phyloP scores from a whole-genome alignment of 2,113 vertebrate genomes.

The Tragulus kanchil region DNA sequence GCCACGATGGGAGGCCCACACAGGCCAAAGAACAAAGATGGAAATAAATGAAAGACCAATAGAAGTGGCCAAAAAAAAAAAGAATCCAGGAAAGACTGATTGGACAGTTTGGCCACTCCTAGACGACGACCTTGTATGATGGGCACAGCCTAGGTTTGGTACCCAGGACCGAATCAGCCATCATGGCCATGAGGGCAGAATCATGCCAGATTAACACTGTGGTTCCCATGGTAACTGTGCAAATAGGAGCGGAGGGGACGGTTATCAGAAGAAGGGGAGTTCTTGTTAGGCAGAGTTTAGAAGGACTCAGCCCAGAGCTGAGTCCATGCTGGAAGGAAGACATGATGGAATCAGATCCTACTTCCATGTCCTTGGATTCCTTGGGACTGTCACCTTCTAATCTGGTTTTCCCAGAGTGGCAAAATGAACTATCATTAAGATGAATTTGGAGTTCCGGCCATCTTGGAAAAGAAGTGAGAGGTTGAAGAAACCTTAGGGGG shows the following conservation, averaged over 20 bases:
- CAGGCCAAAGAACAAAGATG: too few relatives aligned
- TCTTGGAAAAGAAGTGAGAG: not conserved
- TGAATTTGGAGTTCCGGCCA: not conserved
- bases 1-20: too few relatives aligned
- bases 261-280: not conserved
- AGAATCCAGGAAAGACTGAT: not conserved
- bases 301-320: not conserved
- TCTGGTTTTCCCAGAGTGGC: not conserved
- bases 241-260: not conserved
- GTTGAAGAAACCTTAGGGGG: not conserved
- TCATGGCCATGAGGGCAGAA: not conserved
- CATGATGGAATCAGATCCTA: not conserved
- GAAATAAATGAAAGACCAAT: too few relatives aligned
- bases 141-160: not conserved
- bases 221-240: not conserved
- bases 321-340: not conserved
- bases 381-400: not conserved
- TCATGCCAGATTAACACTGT: not conserved
- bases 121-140: not conserved
- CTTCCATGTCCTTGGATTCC: not conserved
- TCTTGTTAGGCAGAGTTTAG: not conserved
- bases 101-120: not conserved
- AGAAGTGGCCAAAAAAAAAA: too few relatives aligned
- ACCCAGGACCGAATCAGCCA: not conserved
- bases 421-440: not conserved